Base-by-base conservation (phyloP, 2,888 invertebrate genomes). In the Hydriomena furcata region DNA sequence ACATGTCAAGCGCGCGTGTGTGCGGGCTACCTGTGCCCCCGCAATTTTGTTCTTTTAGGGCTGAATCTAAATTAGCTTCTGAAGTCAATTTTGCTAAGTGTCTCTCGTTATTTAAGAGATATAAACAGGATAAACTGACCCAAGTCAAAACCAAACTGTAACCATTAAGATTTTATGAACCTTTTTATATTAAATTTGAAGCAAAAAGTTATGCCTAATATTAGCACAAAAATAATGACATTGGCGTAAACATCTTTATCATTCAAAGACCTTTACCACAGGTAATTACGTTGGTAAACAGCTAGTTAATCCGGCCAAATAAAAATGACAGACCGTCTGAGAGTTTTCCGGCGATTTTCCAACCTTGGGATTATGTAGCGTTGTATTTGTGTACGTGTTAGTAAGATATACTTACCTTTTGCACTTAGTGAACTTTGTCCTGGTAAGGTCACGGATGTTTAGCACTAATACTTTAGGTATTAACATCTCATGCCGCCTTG, bases 401-500 rank as follows among this genome's bases (percentile, higher is more conserved):
- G 67, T 63, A 66, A 65, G 71, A 80, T n/a, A n/a, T n/a, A n/a
- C 79, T 75, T 78, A 74, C 71, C 76, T 76, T 77, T 71, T 82
- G 79, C 77, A 80, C 75, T 80, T 70, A 76, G 72, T 86, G 88
- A 88, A 89, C 88, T 90, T 84, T 87, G 86, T 83, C 80, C 85
- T 66, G 63, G 68, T 88, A 84, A 89, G 89, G 89, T 90, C 87
- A 87, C 76, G 83, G 81, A 73, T 87, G 78, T 83, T 87, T 86
- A 88, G 83, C 83, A 78, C 84, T 79, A 79, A 82, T 76, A 87
- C 83, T 85, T 85, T 85, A 84, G 81, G 68, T 76, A 83, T 86
- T 87, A 86, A 82, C 85, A 84, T 82, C 81, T 78, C 79, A 71
- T 86, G 85, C 89, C 89, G 87, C 88, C 89, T 89, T 89, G 89